These are phyloP conservation scores for Aromia moschata DNA, from an alignment of 2,888 invertebrate species.

Conservation along the genomic window DNA sequence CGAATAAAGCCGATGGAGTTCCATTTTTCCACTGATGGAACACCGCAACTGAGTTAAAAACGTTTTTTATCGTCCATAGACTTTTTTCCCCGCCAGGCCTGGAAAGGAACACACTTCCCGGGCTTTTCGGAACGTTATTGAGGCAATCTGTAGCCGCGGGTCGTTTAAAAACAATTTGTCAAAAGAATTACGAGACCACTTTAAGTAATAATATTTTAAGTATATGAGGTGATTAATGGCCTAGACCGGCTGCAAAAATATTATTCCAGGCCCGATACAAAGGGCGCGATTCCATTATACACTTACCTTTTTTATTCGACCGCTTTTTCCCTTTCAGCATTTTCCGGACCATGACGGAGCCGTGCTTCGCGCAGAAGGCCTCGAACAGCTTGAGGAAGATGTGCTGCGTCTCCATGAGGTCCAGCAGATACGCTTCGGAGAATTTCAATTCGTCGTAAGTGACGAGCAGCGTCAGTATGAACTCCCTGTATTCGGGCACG, in stretches of 20 bases:
- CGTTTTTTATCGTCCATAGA: too few relatives aligned
- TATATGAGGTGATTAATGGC: slow-evolving; percentile 24
- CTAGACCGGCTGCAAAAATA: slow-evolving; percentile 21
- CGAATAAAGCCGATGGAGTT: too few relatives aligned
- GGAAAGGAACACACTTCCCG: slow-evolving; percentile 5
- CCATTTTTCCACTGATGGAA: too few relatives aligned
- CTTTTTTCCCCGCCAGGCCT: not conserved
- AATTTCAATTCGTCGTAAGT: slow-evolving; percentile 87
- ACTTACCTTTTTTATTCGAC: slow-evolving; percentile 60
- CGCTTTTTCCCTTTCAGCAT: slow-evolving; percentile 65
- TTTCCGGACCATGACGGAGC: slow-evolving; percentile 76
- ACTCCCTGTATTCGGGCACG: slow-evolving; percentile 92
- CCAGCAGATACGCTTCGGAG: slow-evolving; percentile 84
- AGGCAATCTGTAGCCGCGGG: slow-evolving; percentile 20
- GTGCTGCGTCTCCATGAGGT: slow-evolving; percentile 89
- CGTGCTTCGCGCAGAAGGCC: slow-evolving; percentile 71
- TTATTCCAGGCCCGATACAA: slow-evolving; percentile 23
- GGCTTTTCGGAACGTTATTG: slow-evolving; percentile 15
- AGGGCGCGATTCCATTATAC: slow-evolving; percentile 23
- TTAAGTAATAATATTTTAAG: slow-evolving; percentile 26
- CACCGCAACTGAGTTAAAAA: too few relatives aligned
- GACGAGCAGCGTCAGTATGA: slow-evolving; percentile 80
- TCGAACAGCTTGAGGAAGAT: slow-evolving; percentile 92
- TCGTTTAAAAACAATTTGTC: slow-evolving; percentile 39
- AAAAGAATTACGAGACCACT: slow-evolving; percentile 28